phyloP scores from a whole-genome alignment of 2,888 invertebrate species.

The Rotaria sp. region DNA sequence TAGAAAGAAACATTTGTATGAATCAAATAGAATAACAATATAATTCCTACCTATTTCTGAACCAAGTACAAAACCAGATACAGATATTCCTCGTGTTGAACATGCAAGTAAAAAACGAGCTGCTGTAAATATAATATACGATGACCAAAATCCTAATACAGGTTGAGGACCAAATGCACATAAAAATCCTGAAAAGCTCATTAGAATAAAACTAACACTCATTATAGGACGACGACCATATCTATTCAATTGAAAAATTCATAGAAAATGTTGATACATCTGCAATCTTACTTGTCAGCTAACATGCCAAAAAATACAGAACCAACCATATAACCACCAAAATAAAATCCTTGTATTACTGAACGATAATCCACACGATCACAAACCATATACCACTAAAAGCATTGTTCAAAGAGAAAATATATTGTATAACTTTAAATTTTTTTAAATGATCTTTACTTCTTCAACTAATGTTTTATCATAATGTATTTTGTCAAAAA shows the following conservation, averaged over 20 bases:
- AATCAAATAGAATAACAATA: background rate
- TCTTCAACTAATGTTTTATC: conserved; percentile 9
- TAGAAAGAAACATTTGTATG: background rate
- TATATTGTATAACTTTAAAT: background rate
- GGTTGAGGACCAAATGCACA: conserved; percentile 4
- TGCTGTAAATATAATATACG: background rate
- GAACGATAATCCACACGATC: background rate
- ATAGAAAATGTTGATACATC: background rate
- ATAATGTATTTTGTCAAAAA: background rate
- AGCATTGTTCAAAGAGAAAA: background rate
- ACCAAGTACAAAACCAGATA: conserved; percentile 28
- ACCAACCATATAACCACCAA: conserved; percentile 20
- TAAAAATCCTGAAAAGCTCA: background rate
- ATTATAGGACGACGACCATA: conserved; percentile 27
- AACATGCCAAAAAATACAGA: background rate
- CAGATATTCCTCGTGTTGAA: conserved; percentile 16
- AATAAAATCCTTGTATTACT: background rate
- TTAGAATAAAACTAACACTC: conserved; percentile 23
- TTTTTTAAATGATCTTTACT: background rate
- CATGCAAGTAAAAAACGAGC: conserved; percentile 5
- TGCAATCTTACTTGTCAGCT: background rate
- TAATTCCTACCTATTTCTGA: background rate
- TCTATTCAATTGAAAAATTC: background rate
- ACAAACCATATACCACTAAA: conserved; percentile 24
- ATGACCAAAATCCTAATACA: background rate